Conservation (phyloP, 2,113 vertebrate species). For the Turdus rufiventris region DNA sequence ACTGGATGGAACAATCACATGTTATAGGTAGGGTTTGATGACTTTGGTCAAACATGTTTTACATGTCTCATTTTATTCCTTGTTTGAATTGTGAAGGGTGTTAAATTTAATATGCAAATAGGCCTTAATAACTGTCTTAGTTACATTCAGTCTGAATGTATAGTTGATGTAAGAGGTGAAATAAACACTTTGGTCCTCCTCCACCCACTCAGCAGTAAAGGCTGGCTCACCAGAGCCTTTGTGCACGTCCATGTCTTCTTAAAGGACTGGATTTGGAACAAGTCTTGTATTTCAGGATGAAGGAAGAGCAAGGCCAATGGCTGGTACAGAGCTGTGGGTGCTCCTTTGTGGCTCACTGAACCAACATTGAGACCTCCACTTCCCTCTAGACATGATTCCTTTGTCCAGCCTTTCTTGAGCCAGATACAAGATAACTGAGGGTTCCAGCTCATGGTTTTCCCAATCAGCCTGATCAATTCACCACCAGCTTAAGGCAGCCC, state of each 20-base stretch:
- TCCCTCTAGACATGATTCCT: background rate
- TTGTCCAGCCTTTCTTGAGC: background rate
- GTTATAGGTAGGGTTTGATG: background rate
- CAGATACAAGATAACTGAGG: background rate
- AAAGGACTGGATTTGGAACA: background rate
- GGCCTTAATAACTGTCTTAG: background rate
- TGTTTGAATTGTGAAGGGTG: background rate
- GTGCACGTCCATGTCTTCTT: background rate
- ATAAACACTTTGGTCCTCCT: background rate
- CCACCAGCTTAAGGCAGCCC: background rate
- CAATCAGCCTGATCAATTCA: background rate
- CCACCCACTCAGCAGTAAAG: background rate
- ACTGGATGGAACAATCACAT: background rate
- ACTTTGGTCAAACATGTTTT: background rate
- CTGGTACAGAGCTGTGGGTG: background rate
- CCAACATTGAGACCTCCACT: rapidly evolving
- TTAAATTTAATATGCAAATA: background rate
- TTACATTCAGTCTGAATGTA: background rate
- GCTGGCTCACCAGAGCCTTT: background rate
- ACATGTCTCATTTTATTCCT: background rate
- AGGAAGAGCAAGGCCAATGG: background rate
- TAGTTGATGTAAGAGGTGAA: background rate
- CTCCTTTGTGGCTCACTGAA: background rate
- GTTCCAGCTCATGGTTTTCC: background rate
- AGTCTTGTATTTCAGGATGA: background rate